A percentile compares a stretch with the other conserved stretches of the same genome.
These are phyloP conservation scores for Geophilus truncorum DNA, from an alignment of 2,888 invertebrate genomes.

Conservation along the genomic window DNA sequence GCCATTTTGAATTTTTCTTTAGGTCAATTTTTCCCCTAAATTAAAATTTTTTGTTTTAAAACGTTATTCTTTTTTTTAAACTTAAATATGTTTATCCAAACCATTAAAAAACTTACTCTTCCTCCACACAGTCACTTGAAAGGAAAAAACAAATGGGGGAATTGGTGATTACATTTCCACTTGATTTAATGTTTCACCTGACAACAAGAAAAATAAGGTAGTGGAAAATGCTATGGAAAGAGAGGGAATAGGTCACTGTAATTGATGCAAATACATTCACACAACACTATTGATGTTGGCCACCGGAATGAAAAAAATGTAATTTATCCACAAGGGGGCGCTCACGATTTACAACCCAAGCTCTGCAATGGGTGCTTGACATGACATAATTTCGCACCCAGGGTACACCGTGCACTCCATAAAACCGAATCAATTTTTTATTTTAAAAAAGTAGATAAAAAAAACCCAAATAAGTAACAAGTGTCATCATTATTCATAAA, in stretches of 20 bases:
- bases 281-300: slow-evolving; percentile 12
- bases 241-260: not conserved
- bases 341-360: not conserved
- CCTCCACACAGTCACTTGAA: no score
- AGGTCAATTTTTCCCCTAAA: no score
- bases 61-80: no score
- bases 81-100: no score
- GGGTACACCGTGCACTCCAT: no score
- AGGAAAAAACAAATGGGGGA: not conserved
- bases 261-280: slow-evolving; percentile 16
- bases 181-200: not conserved
- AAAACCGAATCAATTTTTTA: not conserved
- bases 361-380: not conserved
- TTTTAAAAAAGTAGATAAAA: not conserved
- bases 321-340: slow-evolving; percentile 8
- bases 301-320: not conserved
- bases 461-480: not conserved
- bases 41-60: no score
- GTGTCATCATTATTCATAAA: not conserved
- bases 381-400: not conserved
- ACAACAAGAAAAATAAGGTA: not conserved
- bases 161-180: not conserved
- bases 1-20: no score
- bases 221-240: not conserved
- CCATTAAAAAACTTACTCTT: no score